These are phyloP conservation scores for Drusus annulatus DNA, from an alignment of 1,140 invertebrate genomes.

Conservation along the genomic window DNA sequence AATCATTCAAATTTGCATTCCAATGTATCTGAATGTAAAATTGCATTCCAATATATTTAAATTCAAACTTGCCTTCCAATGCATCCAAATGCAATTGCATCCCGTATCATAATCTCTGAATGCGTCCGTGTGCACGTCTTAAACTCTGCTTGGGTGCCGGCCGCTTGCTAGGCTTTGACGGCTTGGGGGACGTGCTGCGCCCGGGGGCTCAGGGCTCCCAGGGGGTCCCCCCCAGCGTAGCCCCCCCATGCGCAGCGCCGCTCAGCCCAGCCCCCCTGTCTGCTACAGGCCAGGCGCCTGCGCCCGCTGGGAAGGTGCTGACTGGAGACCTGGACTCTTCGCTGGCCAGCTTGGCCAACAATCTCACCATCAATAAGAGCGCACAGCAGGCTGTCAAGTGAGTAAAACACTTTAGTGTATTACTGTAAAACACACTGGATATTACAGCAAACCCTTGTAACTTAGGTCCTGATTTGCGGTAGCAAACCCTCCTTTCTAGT, in stretches of 20 bases:
- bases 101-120: conserved; percentile 4
- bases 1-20: too few relatives aligned
- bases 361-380: conserved; percentile 91
- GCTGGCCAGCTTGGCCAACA: conserved; percentile 90
- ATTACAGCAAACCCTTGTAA: too few relatives aligned
- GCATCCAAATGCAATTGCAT: too few relatives aligned
- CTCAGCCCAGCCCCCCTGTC: conserved; percentile 63
- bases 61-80: too few relatives aligned
- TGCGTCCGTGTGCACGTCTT: conserved; percentile 7
- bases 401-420: conserved; percentile 13
- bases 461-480: too few relatives aligned
- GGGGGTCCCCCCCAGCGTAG: conserved; percentile 62
- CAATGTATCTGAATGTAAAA: too few relatives aligned
- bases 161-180: conserved; percentile 75
- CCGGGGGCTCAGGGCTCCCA: conserved; percentile 63
- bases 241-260: conserved; percentile 62
- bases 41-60: too few relatives aligned
- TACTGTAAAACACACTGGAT: too few relatives aligned
- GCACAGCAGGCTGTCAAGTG: conserved; percentile 66
- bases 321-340: conserved; percentile 94
- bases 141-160: background rate
- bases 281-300: conserved; percentile 60
- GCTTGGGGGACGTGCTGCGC: conserved; percentile 80
- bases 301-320: conserved; percentile 79
- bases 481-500: too few relatives aligned